Conservation (phyloP, 2,888 invertebrate species). For the Tetramorium bicarinatum region DNA sequence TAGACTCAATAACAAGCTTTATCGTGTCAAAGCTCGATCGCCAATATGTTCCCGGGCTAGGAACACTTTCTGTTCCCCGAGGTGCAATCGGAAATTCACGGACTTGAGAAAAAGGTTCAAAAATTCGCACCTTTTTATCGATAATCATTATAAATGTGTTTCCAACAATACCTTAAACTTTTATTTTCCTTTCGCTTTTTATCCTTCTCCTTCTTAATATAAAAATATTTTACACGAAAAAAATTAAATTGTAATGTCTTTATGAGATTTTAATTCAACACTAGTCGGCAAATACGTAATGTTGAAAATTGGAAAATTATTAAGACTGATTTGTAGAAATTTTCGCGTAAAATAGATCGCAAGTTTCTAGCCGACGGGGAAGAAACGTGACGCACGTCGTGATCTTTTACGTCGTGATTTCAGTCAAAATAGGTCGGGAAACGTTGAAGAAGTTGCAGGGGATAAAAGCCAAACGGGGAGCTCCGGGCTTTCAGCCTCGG, state of each 20-base stretch:
- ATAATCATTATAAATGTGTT: background rate
- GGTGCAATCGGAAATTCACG: background rate
- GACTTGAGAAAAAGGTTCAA: background rate
- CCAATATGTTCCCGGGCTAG: background rate
- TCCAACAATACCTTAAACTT: background rate
- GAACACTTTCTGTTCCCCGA: conserved; percentile 8
- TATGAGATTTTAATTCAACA: background rate
- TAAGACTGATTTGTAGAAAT: background rate
- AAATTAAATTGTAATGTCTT: background rate
- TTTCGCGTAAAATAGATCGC: background rate
- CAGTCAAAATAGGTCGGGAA: background rate
- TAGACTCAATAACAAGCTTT: conserved; percentile 38
- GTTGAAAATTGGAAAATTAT: background rate
- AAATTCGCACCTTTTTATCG: background rate
- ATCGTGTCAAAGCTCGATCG: conserved; percentile 23
- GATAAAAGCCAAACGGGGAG: background rate
- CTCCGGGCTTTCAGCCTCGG: background rate
- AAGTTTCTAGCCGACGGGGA: background rate
- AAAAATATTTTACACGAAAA: background rate
- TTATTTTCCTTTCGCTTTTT: background rate
- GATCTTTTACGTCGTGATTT: background rate
- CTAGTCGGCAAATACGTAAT: background rate
- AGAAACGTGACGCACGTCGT: background rate
- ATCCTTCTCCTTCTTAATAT: background rate
- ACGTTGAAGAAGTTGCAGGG: background rate